Conservation (phyloP, 2,797 vertebrate species). For the Vireo griseus region DNA sequence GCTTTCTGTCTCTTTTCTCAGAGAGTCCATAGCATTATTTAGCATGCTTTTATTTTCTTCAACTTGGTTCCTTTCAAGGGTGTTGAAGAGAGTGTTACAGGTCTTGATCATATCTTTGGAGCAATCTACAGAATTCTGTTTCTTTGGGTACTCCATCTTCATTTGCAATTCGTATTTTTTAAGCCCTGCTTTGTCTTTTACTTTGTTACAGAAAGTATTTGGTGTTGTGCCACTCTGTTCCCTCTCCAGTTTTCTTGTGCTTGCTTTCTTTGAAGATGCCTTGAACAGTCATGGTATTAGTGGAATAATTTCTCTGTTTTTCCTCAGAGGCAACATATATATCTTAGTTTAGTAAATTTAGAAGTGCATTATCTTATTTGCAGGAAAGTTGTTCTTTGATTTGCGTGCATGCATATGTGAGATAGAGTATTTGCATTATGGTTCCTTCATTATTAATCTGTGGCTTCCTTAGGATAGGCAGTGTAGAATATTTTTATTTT, state of each 20-base stretch:
- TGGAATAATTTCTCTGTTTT: neutral
- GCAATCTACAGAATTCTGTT: neutral
- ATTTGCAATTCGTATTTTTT: neutral
- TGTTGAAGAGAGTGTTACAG: neutral
- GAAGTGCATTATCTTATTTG: conserved; percentile 9
- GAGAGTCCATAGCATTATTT: neutral
- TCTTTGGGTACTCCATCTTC: neutral
- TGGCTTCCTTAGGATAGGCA: neutral
- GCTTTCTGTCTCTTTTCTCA: neutral
- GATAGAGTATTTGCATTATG: conserved; percentile 21
- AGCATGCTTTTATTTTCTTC: neutral
- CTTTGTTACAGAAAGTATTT: neutral
- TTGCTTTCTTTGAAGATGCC: neutral
- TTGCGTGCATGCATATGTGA: conserved; percentile 19
- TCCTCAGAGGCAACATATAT: neutral
- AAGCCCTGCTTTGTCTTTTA: neutral
- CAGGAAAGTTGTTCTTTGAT: conserved; percentile 29
- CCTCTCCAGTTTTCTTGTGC: neutral
- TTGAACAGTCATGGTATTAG: neutral
- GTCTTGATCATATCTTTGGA: neutral
- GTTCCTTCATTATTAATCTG: conserved; percentile 5
- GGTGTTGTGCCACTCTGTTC: neutral
- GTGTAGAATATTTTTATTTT: neutral
- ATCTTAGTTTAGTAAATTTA: neutral
- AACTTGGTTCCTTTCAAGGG: neutral